Evolutionary conservation across 1,140 invertebrate species (phyloP), one percentile per base, ranked within the genome.

Genomic region (Macrotrachela quadricornifera): DNA sequence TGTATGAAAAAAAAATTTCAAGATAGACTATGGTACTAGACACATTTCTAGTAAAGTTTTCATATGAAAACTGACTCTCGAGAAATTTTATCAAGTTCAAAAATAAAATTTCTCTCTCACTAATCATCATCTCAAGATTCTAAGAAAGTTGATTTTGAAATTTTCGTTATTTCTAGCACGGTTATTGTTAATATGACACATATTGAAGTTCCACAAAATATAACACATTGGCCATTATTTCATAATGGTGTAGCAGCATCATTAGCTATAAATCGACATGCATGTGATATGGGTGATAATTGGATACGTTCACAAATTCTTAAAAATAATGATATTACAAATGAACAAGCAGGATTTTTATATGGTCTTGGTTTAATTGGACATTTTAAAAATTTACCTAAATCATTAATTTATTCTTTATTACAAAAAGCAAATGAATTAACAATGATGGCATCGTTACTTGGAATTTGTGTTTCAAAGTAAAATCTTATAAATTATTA

Each of bases 241-340:
- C 91, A 96, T 65, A 94, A 94, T 67, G 88, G 88, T 0, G 87
- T 91, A 0, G 87, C 88, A n/a, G 85, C 88, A 10, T 87, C 86
- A 1, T 70, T 95, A 0, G 55, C 64, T 48, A 66, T 54, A 11
- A 54, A 54, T 21, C 30, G 46, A 11, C 46, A 54, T 42, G 46
- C 53, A 8, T 49, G 43, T 38, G 53, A 54, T 38, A 17, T 54
- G 14, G 48, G 46, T 39, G 48, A 43, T 17, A 79, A 80, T 1
- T 88, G 83, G 84, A 83, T 87, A 59, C 74, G 82, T 1, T 49
- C 53, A 13, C 46, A 49, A 42, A 38, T 54, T n/a, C 46, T 39
- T 10, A 49, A 54, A 45, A 49, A 54, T 40, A 66, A 68, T 10
- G 80, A 84, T 48, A 73, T 79, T 61, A 75, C 78, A 9, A 75